Evolutionary conservation across 2,888 invertebrate genomes (phyloP), one percentile per base, ranked within the genome.

Genomic region (Peribatodes rhomboidaria): DNA sequence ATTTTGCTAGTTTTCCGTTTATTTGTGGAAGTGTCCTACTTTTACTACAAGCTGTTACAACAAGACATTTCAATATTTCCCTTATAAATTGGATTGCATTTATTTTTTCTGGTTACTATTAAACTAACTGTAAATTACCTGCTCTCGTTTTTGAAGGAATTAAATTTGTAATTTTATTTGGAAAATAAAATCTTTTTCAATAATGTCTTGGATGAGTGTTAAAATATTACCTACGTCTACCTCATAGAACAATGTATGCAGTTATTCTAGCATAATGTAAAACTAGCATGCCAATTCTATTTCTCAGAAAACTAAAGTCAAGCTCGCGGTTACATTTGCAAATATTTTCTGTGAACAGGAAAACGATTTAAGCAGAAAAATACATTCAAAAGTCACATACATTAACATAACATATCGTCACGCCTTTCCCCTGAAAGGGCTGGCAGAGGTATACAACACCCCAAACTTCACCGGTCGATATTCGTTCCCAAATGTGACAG

Each of bases 21-120:
- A 63, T 63, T 62, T 58, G 58, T 57, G 41, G 63, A 44, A 47
- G 35, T 42, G 41, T 39, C 44, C 52, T 42, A 61, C 35, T 61
- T 53, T 54, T 42, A 53, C 60, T 22, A 44, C 44, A 27, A 53
- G 16, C 46, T 41, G 13, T 7, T 9, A 41, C 14, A 10, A 41
- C 3, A 11, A 11, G 18, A 20, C n/a, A n/a, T n/a, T n/a, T n/a
- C n/a, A n/a, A n/a, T n/a, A n/a, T n/a, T n/a, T n/a, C n/a, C n/a
- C n/a, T n/a, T n/a, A n/a, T n/a, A 31, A 47, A 46, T 18, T 16
- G 20, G 14, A 47, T n/a, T 0, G 31, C 4, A 14, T 18, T n/a
- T 14, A 0, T 61, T 39, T 0, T 11, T 0, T 42, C 11, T 42
- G 16, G 1, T 18, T 9, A 10, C 3, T 1, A 2, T 10, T 1